These are phyloP conservation scores for Melanotaenia duboulayi DNA, from an alignment of 2,113 vertebrate species.

Conservation along the genomic window DNA sequence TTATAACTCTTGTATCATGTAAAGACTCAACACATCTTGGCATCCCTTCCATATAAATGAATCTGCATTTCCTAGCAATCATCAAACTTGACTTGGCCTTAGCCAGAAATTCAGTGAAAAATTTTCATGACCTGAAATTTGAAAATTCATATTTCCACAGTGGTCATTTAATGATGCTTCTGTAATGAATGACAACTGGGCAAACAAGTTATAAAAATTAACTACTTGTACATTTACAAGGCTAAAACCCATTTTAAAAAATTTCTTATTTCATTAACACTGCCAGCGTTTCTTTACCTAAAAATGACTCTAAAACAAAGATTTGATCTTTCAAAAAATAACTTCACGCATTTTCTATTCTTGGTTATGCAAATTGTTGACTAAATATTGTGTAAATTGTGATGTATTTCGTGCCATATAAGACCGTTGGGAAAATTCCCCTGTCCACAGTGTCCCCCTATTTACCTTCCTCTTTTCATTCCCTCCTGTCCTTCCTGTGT, in stretches of 20 bases:
- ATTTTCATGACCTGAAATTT: conserved; percentile 17
- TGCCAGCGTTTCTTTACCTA: too few relatives aligned
- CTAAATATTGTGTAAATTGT: too few relatives aligned
- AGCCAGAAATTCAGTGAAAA: conserved; percentile 7
- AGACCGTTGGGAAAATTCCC: conserved; percentile 7
- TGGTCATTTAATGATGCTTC: not conserved
- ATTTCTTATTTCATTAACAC: not conserved
- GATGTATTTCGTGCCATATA: not conserved
- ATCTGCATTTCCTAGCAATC: conserved; percentile 23
- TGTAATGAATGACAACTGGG: not conserved
- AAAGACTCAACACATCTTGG: conserved; percentile 17
- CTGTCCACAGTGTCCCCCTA: not conserved
- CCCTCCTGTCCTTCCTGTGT: conserved; percentile 47
- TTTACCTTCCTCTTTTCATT: conserved; percentile 7
- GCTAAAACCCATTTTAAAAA: conserved; percentile 6
- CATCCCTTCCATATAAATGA: not conserved
- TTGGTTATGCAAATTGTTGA: too few relatives aligned
- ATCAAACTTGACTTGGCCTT: conserved; percentile 3
- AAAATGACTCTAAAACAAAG: too few relatives aligned
- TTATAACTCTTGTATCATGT: conserved; percentile 6
- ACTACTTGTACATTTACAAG: not conserved
- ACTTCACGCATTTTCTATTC: too few relatives aligned
- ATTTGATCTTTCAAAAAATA: too few relatives aligned
- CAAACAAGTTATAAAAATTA: not conserved
- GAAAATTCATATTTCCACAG: not conserved